Conservation (phyloP, 1,140 invertebrate genomes). For the Drosophila lowei region DNA sequence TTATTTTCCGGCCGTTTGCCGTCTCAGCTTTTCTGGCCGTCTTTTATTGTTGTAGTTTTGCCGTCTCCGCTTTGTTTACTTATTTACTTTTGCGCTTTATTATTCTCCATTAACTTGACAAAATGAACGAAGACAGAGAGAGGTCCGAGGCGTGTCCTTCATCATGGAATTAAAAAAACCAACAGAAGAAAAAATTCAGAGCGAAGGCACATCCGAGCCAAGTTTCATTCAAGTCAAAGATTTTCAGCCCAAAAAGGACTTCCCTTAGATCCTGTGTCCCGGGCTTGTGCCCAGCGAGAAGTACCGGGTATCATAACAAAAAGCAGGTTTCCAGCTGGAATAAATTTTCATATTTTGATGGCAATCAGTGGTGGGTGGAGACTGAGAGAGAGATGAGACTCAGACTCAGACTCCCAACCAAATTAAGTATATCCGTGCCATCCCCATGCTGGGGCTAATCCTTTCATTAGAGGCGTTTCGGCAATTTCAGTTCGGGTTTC, state of each 20-base stretch:
- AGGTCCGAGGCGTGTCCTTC: constrained; percentile 33
- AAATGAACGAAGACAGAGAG: constrained; percentile 57
- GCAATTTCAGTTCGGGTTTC: constrained; percentile 50
- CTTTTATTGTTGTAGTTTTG: constrained; percentile 79
- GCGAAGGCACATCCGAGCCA: constrained; percentile 13
- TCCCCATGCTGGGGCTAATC: constrained; percentile 29
- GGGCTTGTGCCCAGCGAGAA: constrained; percentile 1
- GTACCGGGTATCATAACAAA: constrained; percentile 14
- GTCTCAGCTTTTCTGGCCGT: constrained; percentile 68
- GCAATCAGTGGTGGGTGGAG: constrained; percentile 20
- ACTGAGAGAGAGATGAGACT: too few species aligned
- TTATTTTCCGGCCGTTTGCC: constrained; percentile 79
- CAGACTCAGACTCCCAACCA: background rate
- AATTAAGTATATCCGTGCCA: constrained; percentile 31
- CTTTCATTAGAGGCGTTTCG: constrained; percentile 63
- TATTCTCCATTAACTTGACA: constrained; percentile 81
- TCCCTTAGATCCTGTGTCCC: constrained; percentile 1
- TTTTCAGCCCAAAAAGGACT: constrained; percentile 38
- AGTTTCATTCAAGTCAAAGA: constrained; percentile 45
- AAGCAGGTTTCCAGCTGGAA: constrained; percentile 42
- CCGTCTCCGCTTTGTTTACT: constrained; percentile 66
- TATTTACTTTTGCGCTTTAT: constrained; percentile 81
- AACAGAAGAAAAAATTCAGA: constrained; percentile 1
- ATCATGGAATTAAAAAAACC: constrained; percentile 57
- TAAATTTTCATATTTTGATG: constrained; percentile 66